Evolutionary conservation across 2,888 invertebrate genomes (phyloP).

Genomic region (Acanthococcus lagerstroemiae): DNA sequence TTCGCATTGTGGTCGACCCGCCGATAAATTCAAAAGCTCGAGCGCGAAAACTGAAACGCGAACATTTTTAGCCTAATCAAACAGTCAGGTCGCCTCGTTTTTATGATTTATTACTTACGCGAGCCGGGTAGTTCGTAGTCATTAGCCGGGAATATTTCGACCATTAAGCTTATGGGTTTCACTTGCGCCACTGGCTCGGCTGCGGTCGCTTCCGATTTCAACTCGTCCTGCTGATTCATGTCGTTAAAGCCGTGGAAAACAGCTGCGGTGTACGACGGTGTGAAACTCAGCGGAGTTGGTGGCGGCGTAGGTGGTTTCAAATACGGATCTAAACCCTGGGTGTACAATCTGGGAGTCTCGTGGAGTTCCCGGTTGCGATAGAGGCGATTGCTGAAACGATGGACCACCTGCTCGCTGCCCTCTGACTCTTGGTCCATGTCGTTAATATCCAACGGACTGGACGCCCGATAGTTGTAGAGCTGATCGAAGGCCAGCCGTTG

Average conservation of each 20-base stretch:
- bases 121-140: too few species aligned
- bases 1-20: too few species aligned
- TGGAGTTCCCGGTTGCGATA: neutral
- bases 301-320: constrained; percentile 19
- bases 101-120: too few species aligned
- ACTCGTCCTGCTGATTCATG: neutral
- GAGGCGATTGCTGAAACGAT: constrained; percentile 19
- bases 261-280: constrained; percentile 12
- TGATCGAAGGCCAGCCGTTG: neutral
- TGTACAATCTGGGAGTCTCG: neutral
- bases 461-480: constrained; percentile 6
- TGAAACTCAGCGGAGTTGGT: constrained; percentile 9
- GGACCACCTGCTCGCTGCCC: neutral
- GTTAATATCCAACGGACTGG: constrained; percentile 12
- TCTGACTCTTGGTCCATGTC: neutral
- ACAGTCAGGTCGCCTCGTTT: too few species aligned
- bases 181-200: neutral
- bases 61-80: too few species aligned
- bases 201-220: constrained; percentile 8
- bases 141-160: constrained; percentile 20
- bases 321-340: constrained; percentile 7
- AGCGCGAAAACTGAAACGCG: too few species aligned
- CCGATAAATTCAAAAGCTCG: too few species aligned
- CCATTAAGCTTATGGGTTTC: constrained; percentile 20
- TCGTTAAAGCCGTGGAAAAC: constrained; percentile 6